Evolutionary conservation across 2,113 vertebrate species (phyloP).

Genomic region (Paradoxurus hermaphroditus): DNA sequence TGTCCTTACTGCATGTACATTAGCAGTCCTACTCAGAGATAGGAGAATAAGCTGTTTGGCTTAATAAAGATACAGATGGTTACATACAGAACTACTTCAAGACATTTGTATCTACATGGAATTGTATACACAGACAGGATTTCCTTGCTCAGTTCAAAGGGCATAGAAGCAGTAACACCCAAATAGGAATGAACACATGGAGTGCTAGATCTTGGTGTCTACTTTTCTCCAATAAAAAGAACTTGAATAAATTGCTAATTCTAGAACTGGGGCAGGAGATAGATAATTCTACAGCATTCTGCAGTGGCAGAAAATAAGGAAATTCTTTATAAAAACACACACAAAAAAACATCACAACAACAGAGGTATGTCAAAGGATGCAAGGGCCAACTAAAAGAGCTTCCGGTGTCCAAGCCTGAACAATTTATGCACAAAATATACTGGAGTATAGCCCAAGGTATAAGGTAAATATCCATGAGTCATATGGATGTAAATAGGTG

Average conservation of each 20-base stretch:
- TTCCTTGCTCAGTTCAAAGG: neutral
- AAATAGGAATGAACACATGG: neutral
- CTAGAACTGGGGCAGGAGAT: neutral
- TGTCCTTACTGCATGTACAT: neutral
- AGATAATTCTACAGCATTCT: neutral
- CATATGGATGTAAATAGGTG: neutral
- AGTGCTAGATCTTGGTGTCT: neutral
- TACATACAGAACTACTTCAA: neutral
- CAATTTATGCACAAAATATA: neutral
- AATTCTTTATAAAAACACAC: neutral
- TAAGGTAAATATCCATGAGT: neutral
- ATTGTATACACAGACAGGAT: neutral
- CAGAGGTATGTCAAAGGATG: neutral
- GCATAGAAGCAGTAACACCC: neutral
- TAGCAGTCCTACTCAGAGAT: neutral
- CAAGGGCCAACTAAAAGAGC: neutral
- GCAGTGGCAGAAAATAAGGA: neutral
- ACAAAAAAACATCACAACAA: neutral
- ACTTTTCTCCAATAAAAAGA: neutral
- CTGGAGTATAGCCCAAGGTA: neutral
- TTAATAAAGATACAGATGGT: neutral
- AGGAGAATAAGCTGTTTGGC: neutral
- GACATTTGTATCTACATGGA: neutral
- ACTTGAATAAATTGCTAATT: neutral
- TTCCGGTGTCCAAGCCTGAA: neutral